A percentile compares a stretch with the other conserved stretches of the same genome.
Evolutionary conservation across 2,797 vertebrate genomes (phyloP).

Genomic region (Adrianichthys oophorus): DNA sequence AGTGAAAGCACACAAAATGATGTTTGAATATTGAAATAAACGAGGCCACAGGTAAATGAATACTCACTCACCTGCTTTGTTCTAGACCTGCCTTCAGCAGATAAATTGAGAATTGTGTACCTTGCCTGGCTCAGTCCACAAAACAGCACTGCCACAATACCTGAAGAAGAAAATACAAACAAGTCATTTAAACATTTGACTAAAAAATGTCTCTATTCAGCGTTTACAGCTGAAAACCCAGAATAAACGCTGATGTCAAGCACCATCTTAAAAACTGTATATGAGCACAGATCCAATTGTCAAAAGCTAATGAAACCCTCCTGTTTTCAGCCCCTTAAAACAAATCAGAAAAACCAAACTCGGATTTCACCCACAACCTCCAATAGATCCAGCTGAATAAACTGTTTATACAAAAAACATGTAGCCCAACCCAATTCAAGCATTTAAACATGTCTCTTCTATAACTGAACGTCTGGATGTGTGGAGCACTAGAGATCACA

Average conservation of each 20-base stretch:
- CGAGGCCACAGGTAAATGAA: conserved; percentile 3
- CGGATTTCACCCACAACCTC: conserved; percentile 32
- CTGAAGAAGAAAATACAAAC: conserved; percentile 68
- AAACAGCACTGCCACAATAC: conserved; percentile 87
- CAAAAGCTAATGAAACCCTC: background rate
- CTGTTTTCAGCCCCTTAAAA: conserved; percentile 2
- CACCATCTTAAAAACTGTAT: background rate
- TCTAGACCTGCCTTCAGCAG: conserved; percentile 78
- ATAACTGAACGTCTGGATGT: conserved; percentile 28
- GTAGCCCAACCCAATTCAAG: conserved; percentile 26
- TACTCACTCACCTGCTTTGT: conserved; percentile 78
- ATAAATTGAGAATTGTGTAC: conserved; percentile 86
- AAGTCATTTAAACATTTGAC: background rate
- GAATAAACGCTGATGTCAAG: too few relatives aligned
- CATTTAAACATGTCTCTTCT: conserved; percentile 2
- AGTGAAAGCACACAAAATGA: background rate
- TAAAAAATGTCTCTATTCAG: background rate
- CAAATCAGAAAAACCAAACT: conserved; percentile 26
- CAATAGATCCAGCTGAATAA: conserved; percentile 47
- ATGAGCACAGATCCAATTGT: background rate
- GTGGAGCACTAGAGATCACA: conserved; percentile 26
- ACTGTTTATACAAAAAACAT: conserved; percentile 24
- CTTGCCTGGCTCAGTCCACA: conserved; percentile 87
- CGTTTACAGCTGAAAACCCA: too few relatives aligned
- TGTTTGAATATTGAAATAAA: conserved; percentile 18